Evolutionary conservation across 1,140 invertebrate genomes (phyloP).

Genomic region (Drosophila gunungcola): DNA sequence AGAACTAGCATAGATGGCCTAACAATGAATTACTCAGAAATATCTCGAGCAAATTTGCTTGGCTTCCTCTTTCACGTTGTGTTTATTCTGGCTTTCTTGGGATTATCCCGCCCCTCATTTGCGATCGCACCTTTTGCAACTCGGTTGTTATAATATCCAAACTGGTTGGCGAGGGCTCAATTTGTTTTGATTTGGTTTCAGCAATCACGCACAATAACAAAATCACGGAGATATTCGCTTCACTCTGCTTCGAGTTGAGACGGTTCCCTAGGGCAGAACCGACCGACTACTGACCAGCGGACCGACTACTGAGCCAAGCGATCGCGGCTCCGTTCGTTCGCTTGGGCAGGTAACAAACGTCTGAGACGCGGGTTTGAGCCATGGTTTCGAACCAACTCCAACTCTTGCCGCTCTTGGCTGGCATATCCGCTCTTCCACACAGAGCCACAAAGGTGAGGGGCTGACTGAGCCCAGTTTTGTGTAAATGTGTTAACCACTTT

Average conservation of each 20-base stretch:
- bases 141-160: constrained; percentile 24
- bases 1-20: background rate
- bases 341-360: constrained; percentile 68
- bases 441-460: constrained; percentile 8
- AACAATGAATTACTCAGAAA: constrained; percentile 12
- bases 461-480: constrained; percentile 7
- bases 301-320: constrained; percentile 25
- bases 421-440: constrained; percentile 24
- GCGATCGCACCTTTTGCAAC: constrained; percentile 46
- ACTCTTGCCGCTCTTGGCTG: constrained; percentile 41
- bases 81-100: constrained; percentile 28
- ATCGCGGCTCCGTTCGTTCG: constrained; percentile 56
- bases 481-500: constrained; percentile 24
- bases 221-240: constrained; percentile 25
- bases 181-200: constrained; percentile 52
- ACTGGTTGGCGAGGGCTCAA: constrained; percentile 31
- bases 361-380: constrained; percentile 37
- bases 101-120: constrained; percentile 24
- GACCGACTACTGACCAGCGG: constrained; percentile 12
- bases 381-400: constrained; percentile 18
- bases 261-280: constrained; percentile 41
- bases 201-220: constrained; percentile 46
- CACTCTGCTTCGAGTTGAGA: constrained; percentile 16
- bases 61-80: background rate
- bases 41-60: constrained; percentile 3